phyloP scores from a whole-genome alignment of 2,797 vertebrate genomes.

The Cetoscarus ocellatus region DNA sequence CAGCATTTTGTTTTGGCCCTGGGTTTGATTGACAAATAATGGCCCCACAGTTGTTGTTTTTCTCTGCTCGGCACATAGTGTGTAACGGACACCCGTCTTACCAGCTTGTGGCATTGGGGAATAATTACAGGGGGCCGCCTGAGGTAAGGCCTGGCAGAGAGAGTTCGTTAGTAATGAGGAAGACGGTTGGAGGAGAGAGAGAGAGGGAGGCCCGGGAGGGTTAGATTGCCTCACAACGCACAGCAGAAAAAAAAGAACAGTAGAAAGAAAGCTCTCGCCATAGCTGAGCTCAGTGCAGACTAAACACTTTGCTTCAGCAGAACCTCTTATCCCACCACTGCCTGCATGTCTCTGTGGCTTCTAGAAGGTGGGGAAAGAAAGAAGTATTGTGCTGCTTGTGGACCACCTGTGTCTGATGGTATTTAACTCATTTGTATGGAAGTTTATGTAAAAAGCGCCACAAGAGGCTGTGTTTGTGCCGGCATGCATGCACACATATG shows the following conservation, averaged over 20 bases:
- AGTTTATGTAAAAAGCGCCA: slow-evolving; percentile 54
- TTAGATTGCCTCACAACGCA: slow-evolving; percentile 57
- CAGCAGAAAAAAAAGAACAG: slow-evolving; percentile 40
- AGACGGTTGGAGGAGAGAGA: slow-evolving; percentile 60
- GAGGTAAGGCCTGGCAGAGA: slow-evolving; percentile 84
- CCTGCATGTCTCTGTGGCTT: slow-evolving; percentile 34
- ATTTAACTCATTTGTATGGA: slow-evolving; percentile 69
- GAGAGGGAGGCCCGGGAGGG: slow-evolving; percentile 53
- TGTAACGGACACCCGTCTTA: slow-evolving; percentile 84
- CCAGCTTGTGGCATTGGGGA: slow-evolving; percentile 83
- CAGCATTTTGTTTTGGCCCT: slow-evolving; percentile 82
- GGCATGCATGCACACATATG: slow-evolving; percentile 17
- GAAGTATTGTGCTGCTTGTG: slow-evolving; percentile 42
- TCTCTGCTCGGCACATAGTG: slow-evolving; percentile 72
- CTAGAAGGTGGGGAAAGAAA: slow-evolving; percentile 41
- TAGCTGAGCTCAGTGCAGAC: slow-evolving; percentile 60
- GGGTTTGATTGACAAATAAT: slow-evolving; percentile 89
- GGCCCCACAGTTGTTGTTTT: slow-evolving; percentile 83
- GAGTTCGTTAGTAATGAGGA: slow-evolving; percentile 82
- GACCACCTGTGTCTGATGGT: slow-evolving; percentile 58
- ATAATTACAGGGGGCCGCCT: slow-evolving; percentile 84
- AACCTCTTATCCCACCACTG: slow-evolving; percentile 47
- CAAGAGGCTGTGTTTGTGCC: slow-evolving; percentile 33
- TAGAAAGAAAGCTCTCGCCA: slow-evolving; percentile 28
- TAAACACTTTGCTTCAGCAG: slow-evolving; percentile 57